A percentile compares a stretch with the other conserved stretches of the same genome.
Conservation (phyloP, 2,888 invertebrate genomes). For the Caenorhabditis macrosperma region DNA sequence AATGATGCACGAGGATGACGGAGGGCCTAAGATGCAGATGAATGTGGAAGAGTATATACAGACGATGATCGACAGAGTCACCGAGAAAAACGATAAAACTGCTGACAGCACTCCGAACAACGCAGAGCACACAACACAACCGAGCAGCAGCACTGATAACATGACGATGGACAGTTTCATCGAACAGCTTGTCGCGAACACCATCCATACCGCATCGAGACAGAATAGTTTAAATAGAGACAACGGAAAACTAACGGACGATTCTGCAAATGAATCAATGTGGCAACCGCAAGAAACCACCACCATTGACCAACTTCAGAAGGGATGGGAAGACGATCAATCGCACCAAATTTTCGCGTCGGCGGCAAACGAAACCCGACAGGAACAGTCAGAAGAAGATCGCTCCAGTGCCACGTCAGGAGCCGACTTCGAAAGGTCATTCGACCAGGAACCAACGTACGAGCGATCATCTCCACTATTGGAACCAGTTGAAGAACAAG, state of each 20-base stretch:
- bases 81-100: background rate
- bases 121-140: background rate
- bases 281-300: background rate
- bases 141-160: background rate
- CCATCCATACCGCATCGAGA: background rate
- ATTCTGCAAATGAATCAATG: background rate
- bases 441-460: background rate
- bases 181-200: background rate
- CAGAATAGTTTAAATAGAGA: background rate
- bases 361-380: background rate
- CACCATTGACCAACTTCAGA: background rate
- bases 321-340: background rate
- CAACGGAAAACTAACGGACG: background rate
- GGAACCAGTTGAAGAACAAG: conserved; percentile 8
- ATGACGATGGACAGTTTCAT: background rate
- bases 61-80: conserved; percentile 41
- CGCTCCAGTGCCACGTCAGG: too few relatives aligned
- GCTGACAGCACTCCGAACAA: too few relatives aligned
- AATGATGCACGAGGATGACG: background rate
- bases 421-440: background rate
- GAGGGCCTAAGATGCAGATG: conserved; percentile 41
- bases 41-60: conserved; percentile 51
- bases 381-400: background rate
- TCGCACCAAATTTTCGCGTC: background rate
- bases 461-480: background rate